Conservation (phyloP, 2,113 vertebrate species). For the Stercorarius parasiticus region DNA sequence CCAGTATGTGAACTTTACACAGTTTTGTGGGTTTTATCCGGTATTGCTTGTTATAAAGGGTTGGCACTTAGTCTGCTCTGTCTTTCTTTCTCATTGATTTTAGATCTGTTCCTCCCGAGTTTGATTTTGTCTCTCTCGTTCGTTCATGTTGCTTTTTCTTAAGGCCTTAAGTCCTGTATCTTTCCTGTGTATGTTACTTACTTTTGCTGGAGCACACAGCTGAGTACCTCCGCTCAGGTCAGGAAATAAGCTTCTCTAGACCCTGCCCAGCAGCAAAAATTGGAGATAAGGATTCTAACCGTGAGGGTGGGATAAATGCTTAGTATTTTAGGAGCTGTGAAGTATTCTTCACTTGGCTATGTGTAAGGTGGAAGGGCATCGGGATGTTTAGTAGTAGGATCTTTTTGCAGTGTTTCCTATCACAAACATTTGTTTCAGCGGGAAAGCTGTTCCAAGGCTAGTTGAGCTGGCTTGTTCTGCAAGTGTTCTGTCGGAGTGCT, state of each 20-base stretch:
- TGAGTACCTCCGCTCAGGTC: background rate
- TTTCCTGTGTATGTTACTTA: background rate
- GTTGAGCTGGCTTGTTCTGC: background rate
- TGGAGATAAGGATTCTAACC: background rate
- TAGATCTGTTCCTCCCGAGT: background rate
- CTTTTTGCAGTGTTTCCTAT: background rate
- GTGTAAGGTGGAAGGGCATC: background rate
- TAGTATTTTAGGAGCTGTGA: background rate
- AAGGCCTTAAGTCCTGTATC: background rate
- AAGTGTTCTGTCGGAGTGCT: background rate
- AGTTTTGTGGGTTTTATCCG: background rate
- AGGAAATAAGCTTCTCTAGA: background rate
- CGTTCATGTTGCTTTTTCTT: background rate
- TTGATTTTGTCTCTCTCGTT: background rate
- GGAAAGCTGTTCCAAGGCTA: background rate
- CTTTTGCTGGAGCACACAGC: background rate
- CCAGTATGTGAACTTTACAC: conserved; percentile 80
- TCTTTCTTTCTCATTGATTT: background rate
- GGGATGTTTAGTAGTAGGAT: too few species aligned
- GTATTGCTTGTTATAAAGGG: background rate
- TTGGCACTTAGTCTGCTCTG: background rate
- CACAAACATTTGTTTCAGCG: background rate
- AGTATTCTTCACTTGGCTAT: background rate
- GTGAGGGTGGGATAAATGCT: background rate
- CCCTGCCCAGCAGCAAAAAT: background rate